These are phyloP conservation scores for Atethmia centrago DNA, from an alignment of 2,888 invertebrate species.

Conservation along the genomic window DNA sequence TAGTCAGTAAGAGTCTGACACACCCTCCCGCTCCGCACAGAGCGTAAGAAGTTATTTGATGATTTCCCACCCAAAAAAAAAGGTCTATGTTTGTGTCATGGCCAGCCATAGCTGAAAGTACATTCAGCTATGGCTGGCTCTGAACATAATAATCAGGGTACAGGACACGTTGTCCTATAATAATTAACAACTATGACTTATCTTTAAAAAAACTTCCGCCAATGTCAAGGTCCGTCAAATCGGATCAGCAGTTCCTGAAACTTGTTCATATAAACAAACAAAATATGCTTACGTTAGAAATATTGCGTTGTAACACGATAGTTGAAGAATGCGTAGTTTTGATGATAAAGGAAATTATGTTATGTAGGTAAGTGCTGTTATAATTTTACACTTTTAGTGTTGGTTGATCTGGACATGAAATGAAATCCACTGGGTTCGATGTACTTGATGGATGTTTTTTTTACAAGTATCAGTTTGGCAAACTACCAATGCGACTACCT, in stretches of 20 bases:
- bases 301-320: constrained; percentile 37
- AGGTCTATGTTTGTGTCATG: too few species aligned
- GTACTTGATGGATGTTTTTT: not conserved
- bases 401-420: not conserved
- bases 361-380: not conserved
- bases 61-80: too few species aligned
- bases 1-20: too few species aligned
- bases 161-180: not conserved
- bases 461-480: not conserved
- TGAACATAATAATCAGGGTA: not conserved
- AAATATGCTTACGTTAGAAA: constrained; percentile 33
- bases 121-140: too few species aligned
- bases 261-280: constrained; percentile 47
- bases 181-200: constrained; percentile 12
- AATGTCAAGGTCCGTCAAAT: constrained; percentile 60
- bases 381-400: not conserved
- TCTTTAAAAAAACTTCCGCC: constrained; percentile 45
- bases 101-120: too few species aligned
- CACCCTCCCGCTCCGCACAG: too few species aligned
- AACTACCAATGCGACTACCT: not conserved
- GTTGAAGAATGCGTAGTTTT: constrained; percentile 31
- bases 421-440: not conserved
- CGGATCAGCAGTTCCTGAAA: constrained; percentile 47
- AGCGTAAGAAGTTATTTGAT: too few species aligned
- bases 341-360: constrained; percentile 4